phyloP scores from a whole-genome alignment of 2,888 invertebrate genomes.

The Tortrix viridana region DNA sequence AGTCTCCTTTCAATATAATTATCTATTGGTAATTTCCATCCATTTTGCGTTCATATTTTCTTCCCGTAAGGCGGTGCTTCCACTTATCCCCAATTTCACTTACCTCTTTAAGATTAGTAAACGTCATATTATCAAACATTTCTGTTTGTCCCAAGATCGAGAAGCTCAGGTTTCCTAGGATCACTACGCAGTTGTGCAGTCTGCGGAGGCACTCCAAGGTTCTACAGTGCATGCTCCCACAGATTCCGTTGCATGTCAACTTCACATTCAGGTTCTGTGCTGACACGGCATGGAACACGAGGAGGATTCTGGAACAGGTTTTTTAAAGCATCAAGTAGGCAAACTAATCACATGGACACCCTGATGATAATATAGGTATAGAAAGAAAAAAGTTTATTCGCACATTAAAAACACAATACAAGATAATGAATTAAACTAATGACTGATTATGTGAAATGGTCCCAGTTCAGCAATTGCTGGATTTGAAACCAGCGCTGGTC shows the following conservation, averaged over 20 bases:
- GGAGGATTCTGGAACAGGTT: constrained; percentile 5
- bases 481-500: too few relatives aligned
- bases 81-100: not conserved
- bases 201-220: constrained; percentile 8
- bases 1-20: too few relatives aligned
- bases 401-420: too few relatives aligned
- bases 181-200: constrained; percentile 79
- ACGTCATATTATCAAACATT: constrained; percentile 81
- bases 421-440: too few relatives aligned
- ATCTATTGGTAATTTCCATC: too few relatives aligned
- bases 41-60: too few relatives aligned
- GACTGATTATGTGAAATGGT: too few relatives aligned
- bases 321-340: not conserved
- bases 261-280: constrained; percentile 9
- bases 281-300: constrained; percentile 11
- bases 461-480: too few relatives aligned
- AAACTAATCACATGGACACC: too few relatives aligned
- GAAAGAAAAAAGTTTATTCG: too few relatives aligned
- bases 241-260: constrained; percentile 19
- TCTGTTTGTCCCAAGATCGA: constrained; percentile 84
- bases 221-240: constrained; percentile 19
- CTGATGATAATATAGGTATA: too few relatives aligned
- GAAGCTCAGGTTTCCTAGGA: constrained; percentile 91
- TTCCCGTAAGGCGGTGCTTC: too few relatives aligned
- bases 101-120: constrained; percentile 89